Evolutionary conservation across 2,888 invertebrate genomes (phyloP).

Genomic region (Drosophila ezoana): DNA sequence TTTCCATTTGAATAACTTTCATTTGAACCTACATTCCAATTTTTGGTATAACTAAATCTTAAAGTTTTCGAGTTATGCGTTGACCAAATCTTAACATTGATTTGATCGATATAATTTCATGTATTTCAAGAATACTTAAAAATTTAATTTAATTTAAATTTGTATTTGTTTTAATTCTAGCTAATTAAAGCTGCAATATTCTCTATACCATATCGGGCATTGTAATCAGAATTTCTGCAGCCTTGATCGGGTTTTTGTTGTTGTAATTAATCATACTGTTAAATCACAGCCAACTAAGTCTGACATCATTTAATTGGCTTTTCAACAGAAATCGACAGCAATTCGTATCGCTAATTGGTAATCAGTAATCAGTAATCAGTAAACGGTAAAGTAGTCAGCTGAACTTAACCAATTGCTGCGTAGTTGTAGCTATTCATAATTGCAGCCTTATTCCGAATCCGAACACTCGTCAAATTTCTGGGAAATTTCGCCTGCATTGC

Average conservation of each 20-base stretch:
- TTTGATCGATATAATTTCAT: too few relatives aligned
- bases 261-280: neutral
- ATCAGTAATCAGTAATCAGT: conserved; percentile 28
- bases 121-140: too few relatives aligned
- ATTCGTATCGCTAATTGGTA: conserved; percentile 29
- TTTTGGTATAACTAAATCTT: too few relatives aligned
- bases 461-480: conserved; percentile 23
- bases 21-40: too few relatives aligned
- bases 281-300: conserved; percentile 21
- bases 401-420: conserved; percentile 37
- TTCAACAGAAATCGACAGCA: conserved; percentile 30
- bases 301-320: conserved; percentile 39
- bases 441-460: conserved; percentile 6
- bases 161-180: too few relatives aligned
- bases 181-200: too few relatives aligned
- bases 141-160: too few relatives aligned
- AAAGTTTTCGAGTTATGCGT: too few relatives aligned
- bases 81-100: too few relatives aligned
- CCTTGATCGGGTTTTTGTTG: neutral
- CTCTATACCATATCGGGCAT: too few relatives aligned
- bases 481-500: conserved; percentile 26
- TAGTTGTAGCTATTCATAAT: conserved; percentile 24
- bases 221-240: neutral
- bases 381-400: conserved; percentile 16
- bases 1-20: too few relatives aligned